phyloP scores from a whole-genome alignment of 2,113 vertebrate species.

The Todiramphus chloris region DNA sequence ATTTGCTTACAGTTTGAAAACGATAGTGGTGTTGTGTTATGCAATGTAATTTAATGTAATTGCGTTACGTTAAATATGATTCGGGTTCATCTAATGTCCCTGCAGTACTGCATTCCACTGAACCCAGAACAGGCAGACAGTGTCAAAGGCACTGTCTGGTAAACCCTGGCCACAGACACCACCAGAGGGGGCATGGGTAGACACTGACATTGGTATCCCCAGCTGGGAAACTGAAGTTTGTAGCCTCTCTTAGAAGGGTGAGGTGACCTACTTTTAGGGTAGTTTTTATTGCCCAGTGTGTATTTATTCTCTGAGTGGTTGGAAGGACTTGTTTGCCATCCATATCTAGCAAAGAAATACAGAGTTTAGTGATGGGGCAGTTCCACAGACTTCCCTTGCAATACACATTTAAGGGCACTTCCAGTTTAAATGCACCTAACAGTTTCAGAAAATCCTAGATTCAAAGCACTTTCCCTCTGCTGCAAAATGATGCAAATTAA shows the following conservation, averaged over 20 bases:
- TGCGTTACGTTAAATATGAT: background rate
- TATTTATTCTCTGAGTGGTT: background rate
- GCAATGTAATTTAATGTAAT: too few species aligned
- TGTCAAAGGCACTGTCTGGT: background rate
- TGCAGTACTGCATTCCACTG: background rate
- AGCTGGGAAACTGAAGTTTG: background rate
- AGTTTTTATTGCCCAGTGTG: background rate
- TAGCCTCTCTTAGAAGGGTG: background rate
- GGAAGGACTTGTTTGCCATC: background rate
- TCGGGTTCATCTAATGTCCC: background rate
- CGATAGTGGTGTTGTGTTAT: background rate
- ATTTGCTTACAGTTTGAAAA: background rate
- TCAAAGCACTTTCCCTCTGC: background rate
- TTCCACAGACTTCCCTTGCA: background rate
- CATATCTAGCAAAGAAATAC: background rate
- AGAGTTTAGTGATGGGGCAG: background rate
- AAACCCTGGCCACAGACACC: background rate
- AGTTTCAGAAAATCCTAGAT: background rate
- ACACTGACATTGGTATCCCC: background rate
- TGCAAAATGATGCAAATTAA: conserved; percentile 31
- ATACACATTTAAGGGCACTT: background rate
- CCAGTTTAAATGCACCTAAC: background rate
- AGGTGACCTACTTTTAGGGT: background rate
- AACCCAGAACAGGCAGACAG: background rate
- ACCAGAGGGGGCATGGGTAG: background rate